Evolutionary conservation across 2,797 vertebrate genomes (phyloP).

Genomic region (Urocyon cinereoargenteus): DNA sequence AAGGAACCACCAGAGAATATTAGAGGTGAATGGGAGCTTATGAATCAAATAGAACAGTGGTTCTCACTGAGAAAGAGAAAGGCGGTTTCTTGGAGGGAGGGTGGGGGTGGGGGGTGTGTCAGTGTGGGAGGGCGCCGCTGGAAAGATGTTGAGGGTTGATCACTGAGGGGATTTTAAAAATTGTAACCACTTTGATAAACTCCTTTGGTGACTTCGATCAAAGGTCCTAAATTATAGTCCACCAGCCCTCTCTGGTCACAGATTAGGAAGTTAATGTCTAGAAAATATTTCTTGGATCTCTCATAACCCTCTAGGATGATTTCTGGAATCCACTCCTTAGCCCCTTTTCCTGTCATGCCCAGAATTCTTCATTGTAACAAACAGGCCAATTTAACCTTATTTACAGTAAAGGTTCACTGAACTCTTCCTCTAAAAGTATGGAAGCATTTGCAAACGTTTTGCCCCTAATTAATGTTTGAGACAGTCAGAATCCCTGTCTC

Average conservation of each 20-base stretch:
- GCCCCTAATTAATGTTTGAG: background rate
- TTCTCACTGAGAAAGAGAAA: background rate
- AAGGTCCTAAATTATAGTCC: background rate
- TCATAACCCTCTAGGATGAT: background rate
- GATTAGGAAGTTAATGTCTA: background rate
- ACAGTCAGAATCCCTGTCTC: background rate
- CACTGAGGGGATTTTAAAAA: background rate
- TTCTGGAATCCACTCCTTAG: background rate
- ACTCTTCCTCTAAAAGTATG: background rate
- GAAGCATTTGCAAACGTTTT: constrained; percentile 7
- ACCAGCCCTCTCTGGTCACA: accelerated
- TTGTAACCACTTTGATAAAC: background rate
- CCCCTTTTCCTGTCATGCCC: background rate
- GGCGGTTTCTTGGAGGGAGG: background rate
- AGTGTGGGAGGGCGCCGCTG: background rate
- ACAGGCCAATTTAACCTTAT: background rate
- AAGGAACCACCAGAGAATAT: background rate
- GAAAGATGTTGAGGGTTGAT: background rate
- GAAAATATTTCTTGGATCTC: background rate
- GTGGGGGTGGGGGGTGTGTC: background rate
- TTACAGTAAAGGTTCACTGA: background rate
- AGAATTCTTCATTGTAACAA: background rate
- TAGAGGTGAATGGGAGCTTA: background rate
- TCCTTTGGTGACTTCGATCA: background rate
- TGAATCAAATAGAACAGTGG: background rate